Evolutionary conservation across 2,797 vertebrate species (phyloP).

Genomic region (Mormyrops attenuatus): DNA sequence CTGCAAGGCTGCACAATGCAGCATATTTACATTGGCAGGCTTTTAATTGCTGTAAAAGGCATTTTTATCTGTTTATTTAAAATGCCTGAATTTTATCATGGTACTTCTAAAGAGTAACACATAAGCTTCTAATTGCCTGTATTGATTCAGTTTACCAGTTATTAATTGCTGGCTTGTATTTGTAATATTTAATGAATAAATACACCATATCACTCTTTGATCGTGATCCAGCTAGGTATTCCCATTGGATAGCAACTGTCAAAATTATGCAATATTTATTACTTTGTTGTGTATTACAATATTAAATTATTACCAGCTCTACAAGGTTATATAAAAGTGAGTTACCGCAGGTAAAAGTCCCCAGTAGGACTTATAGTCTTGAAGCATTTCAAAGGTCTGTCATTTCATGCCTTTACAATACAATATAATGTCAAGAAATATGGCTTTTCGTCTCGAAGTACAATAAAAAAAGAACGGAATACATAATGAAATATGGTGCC

Average conservation of each 20-base stretch:
- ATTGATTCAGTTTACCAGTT: constrained; percentile 33
- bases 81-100: background rate
- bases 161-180: constrained; percentile 12
- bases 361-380: background rate
- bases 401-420: background rate
- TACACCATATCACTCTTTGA: constrained; percentile 28
- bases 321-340: constrained; percentile 30
- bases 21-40: background rate
- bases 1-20: background rate
- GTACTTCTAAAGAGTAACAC: constrained; percentile 15
- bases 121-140: constrained; percentile 28
- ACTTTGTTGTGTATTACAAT: constrained; percentile 29
- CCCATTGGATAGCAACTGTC: constrained; percentile 35
- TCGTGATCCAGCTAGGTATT: constrained; percentile 36
- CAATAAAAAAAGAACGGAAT: background rate
- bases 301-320: constrained; percentile 35
- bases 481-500: background rate
- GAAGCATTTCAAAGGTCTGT: background rate
- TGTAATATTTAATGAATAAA: constrained; percentile 32
- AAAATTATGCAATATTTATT: constrained; percentile 28
- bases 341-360: constrained; percentile 23
- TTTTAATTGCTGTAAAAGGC: background rate
- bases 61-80: background rate
- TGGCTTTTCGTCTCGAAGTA: background rate
- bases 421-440: background rate